These are phyloP conservation scores for Lynx canadensis DNA, from an alignment of 2,113 vertebrate genomes.

Conservation along the genomic window DNA sequence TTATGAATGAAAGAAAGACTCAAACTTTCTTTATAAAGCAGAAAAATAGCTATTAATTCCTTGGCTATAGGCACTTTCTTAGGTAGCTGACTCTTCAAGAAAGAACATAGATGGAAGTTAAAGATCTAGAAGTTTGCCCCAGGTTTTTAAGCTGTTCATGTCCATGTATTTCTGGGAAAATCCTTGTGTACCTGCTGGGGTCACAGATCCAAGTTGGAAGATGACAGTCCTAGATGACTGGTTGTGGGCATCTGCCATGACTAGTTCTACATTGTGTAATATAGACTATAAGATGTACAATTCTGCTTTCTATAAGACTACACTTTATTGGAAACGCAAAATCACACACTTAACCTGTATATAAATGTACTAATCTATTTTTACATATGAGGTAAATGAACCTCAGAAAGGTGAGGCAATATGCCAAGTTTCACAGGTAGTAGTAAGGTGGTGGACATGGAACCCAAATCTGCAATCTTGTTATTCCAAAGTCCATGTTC, in stretches of 20 bases:
- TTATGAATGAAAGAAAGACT: neutral
- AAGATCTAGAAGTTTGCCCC: neutral
- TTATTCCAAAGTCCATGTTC: neutral
- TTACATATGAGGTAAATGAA: neutral
- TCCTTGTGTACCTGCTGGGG: neutral
- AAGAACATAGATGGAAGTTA: neutral
- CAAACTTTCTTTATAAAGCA: neutral
- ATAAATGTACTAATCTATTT: neutral
- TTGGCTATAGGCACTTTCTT: neutral
- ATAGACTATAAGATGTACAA: neutral
- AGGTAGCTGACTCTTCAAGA: neutral
- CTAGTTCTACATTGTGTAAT: neutral
- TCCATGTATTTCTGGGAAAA: neutral
- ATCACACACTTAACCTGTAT: neutral
- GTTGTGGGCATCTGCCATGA: neutral
- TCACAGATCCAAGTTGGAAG: neutral
- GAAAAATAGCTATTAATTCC: neutral
- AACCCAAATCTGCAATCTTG: neutral
- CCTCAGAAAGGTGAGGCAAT: neutral
- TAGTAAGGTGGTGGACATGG: neutral
- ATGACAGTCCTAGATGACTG: neutral
- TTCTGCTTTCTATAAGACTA: neutral
- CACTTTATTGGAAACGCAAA: neutral
- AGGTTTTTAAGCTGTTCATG: neutral
- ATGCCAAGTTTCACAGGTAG: neutral